Base-by-base conservation (phyloP, 37 sponge, comb jelly and placozoan species). In the Ephydatia muelleri region DNA sequence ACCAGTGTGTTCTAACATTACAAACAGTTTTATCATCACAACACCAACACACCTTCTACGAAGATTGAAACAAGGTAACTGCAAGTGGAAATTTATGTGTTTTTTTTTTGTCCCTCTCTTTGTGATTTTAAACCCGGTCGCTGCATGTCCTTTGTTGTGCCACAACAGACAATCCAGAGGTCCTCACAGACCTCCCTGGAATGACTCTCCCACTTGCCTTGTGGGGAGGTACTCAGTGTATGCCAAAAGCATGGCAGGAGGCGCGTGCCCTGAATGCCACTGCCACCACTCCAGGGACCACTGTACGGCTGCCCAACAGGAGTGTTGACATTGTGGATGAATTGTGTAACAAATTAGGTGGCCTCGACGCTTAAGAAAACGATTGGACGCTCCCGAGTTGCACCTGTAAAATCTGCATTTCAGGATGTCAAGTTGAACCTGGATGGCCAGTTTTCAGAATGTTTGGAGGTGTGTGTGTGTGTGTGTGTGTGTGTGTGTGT, bases 391-490 rank as follows among this genome's bases (percentile, higher is more conserved):
- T 57, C 57, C 57, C 9, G 19, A 11, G 57, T 57, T 5, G 23
- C 11, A 2, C 12, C 22, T 35, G 47, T 23, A 5, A 32, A 65
- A 3, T 70, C 34, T 26, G 22, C 28, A 32, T 26, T 81, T n/a
- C 33, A 38, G 37, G 74, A 73, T 5, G 23, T 73, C 37, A 73
- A 73, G 35, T 35, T 73, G 6, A 73, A 31, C 74, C 74, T 73
- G 3, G 37, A 73, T 31, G 74, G 35, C 0, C 74, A 73, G 74
- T 31, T 73, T 34, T 23, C 37, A 8, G 35, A 32, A 57, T 57
- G 57, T 57, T 57, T 57, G 19, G 57, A 57, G 57, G 57, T 57
- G 16, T 16, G 57, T 57, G 16, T 4, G 9, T 4, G 1, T 57
- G 9, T 57, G 9, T 14, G 19, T 57, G 19, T 43, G 43, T 43